Evolutionary conservation across 1,140 invertebrate genomes (phyloP).

Genomic region (Drosophila pachea): DNA sequence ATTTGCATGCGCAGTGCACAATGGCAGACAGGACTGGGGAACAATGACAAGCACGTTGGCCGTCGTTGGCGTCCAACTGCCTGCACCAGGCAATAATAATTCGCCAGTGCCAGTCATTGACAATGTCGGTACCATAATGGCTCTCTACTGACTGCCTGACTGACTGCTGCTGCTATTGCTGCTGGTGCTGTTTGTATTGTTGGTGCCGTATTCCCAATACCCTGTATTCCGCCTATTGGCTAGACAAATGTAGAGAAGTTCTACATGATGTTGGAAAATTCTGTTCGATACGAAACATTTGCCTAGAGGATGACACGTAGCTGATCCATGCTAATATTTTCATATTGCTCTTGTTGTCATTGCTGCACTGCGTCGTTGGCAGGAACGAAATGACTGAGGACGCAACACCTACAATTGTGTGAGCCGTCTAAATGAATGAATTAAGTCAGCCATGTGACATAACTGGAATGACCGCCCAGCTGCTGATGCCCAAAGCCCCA

Average conservation of each 20-base stretch:
- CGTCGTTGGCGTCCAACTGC: conserved; percentile 54
- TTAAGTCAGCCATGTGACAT: conserved; percentile 76
- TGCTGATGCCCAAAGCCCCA: not conserved
- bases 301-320: too few species aligned
- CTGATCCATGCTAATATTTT: not conserved
- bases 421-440: conserved; percentile 75
- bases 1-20: conserved; percentile 33
- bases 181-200: not conserved
- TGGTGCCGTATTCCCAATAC: not conserved
- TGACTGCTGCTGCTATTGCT: conserved; percentile 1
- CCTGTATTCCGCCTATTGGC: not conserved
- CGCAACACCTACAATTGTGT: conserved; percentile 72
- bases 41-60: conserved; percentile 41
- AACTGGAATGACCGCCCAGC: conserved; percentile 63
- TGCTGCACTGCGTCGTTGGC: conserved; percentile 65
- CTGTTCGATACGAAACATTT: too few species aligned
- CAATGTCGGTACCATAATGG: conserved; percentile 73
- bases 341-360: conserved; percentile 17
- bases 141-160: conserved; percentile 48
- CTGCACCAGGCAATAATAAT: conserved; percentile 70
- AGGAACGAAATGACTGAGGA: conserved; percentile 61
- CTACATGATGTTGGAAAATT: too few species aligned
- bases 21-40: conserved; percentile 22
- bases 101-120: conserved; percentile 67
- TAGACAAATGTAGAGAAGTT: not conserved